These are phyloP conservation scores for Monodelphis domestica DNA, from an alignment of 2,797 vertebrate species.

Conservation along the genomic window DNA sequence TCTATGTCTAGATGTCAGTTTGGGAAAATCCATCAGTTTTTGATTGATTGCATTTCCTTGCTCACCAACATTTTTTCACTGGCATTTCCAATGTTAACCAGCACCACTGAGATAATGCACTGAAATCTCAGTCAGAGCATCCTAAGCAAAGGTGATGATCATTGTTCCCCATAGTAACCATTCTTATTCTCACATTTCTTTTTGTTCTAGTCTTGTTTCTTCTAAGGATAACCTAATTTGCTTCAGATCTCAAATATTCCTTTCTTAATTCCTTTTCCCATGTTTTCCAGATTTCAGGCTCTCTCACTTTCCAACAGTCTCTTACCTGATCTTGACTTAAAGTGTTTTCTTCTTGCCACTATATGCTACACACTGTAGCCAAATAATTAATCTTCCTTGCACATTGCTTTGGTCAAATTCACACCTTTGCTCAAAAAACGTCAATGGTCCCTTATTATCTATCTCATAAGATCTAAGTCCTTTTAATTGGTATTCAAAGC, in stretches of 20 bases:
- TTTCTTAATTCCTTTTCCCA: background rate
- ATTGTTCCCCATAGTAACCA: background rate
- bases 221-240: background rate
- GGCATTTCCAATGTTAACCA: background rate
- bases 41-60: conserved; percentile 38
- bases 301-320: background rate
- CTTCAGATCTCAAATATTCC: background rate
- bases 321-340: background rate
- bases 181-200: background rate
- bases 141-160: background rate
- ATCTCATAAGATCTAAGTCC: background rate
- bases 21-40: conserved; percentile 19
- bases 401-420: background rate
- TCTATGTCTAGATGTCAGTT: background rate
- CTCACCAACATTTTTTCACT: conserved; percentile 11
- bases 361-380: background rate
- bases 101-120: background rate
- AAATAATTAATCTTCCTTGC: background rate
- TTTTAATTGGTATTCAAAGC: background rate
- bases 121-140: background rate
- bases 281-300: background rate
- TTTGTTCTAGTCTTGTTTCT: background rate
- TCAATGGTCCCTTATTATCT: background rate
- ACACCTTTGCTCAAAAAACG: background rate
- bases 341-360: background rate